A percentile compares a stretch with the other conserved stretches of the same genome.
phyloP scores from a whole-genome alignment of 2,797 vertebrate species.

The Sarcophilus harrisii region DNA sequence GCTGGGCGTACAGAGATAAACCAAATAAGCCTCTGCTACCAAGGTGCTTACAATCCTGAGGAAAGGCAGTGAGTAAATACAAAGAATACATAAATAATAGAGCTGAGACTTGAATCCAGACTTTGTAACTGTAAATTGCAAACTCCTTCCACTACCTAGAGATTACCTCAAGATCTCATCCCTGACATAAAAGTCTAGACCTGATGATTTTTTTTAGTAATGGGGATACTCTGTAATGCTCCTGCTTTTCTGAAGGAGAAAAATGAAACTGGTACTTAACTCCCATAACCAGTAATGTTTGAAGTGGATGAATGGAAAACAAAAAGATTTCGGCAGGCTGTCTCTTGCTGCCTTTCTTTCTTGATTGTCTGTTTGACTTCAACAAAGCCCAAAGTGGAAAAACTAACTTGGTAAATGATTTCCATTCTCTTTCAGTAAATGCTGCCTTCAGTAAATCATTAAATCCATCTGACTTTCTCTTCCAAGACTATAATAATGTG shows the following conservation, averaged over 20 bases:
- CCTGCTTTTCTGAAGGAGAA: constrained; percentile 8
- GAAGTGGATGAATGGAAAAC: neutral
- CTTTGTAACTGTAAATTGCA: neutral
- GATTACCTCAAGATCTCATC: neutral
- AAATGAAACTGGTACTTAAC: neutral
- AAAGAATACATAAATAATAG: neutral
- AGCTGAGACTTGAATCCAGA: neutral
- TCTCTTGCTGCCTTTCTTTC: neutral
- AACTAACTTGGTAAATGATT: constrained; percentile 11
- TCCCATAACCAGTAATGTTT: neutral
- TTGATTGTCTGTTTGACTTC: neutral
- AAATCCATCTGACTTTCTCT: neutral
- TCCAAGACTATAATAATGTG: neutral
- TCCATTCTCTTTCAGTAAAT: constrained; percentile 11
- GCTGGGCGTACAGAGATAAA: neutral
- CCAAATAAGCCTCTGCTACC: neutral
- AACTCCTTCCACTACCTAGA: neutral
- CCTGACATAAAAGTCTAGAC: neutral
- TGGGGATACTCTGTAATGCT: neutral
- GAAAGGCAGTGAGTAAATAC: neutral
- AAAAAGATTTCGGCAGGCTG: neutral
- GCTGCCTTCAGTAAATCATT: constrained; percentile 18
- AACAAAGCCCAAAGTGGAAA: neutral
- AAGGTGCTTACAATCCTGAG: neutral
- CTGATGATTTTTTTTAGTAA: neutral